A percentile compares a stretch with the other conserved stretches of the same genome.
Conservation (phyloP, 1,140 invertebrate genomes). For the Aporrectodea caliginosa region DNA sequence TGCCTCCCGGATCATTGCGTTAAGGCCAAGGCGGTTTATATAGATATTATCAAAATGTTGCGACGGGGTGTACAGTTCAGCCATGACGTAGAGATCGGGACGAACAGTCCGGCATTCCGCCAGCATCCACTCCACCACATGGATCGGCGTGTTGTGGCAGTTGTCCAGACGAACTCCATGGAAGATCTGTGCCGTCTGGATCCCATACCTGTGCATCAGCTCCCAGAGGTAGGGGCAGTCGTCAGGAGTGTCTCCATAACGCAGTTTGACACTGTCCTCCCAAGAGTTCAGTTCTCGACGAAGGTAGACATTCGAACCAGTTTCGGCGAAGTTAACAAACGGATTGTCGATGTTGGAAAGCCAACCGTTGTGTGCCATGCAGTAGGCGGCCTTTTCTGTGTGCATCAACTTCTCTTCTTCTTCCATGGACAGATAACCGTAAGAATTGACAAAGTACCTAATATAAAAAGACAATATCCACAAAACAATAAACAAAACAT, state of each 20-base stretch:
- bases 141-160: conserved; percentile 96
- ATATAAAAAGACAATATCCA: no score
- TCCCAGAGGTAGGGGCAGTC: conserved; percentile 93
- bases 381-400: conserved; percentile 60
- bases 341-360: conserved; percentile 89
- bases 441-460: conserved; percentile 74
- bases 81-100: conserved; percentile 91
- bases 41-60: conserved; percentile 94
- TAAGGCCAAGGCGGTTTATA: conserved; percentile 95
- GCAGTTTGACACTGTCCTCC: conserved; percentile 95
- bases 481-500: not conserved
- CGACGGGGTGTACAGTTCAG: conserved; percentile 94
- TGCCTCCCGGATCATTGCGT: conserved; percentile 75
- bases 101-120: conserved; percentile 81
- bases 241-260: conserved; percentile 77
- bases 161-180: conserved; percentile 95
- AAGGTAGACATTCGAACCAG: conserved; percentile 69
- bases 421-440: conserved; percentile 56
- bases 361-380: conserved; percentile 99
- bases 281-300: conserved; percentile 91
- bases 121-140: conserved; percentile 85
- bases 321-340: conserved; percentile 85
- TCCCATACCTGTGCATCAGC: conserved; percentile 86
- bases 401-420: conserved; percentile 72
- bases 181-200: conserved; percentile 83